phyloP scores from a whole-genome alignment of 2,797 vertebrate species.

The Sitta carolinensis region DNA sequence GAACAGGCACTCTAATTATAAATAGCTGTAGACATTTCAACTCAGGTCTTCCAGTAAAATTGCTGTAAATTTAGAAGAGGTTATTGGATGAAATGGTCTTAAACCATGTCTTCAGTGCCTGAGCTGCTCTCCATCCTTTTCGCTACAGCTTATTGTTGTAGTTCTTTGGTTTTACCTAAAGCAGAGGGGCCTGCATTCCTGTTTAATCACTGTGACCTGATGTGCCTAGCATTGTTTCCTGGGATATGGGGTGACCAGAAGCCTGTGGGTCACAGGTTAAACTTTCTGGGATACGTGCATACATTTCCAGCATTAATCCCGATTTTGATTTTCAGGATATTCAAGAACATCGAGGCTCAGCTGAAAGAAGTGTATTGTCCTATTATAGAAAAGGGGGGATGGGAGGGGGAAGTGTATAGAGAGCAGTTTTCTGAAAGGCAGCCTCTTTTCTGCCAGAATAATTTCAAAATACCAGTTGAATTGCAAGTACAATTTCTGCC shows the following conservation, averaged over 20 bases:
- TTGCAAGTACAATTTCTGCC: conserved; percentile 47
- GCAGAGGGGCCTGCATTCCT: neutral
- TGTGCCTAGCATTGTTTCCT: neutral
- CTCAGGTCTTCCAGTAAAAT: neutral
- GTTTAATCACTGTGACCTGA: neutral
- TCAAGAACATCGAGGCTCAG: neutral
- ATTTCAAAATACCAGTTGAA: conserved; percentile 45
- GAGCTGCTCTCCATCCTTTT: neutral
- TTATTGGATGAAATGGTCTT: neutral
- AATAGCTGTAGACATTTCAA: neutral
- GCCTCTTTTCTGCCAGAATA: neutral
- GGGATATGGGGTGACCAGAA: neutral
- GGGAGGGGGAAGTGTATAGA: neutral
- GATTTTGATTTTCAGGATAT: conserved; percentile 36
- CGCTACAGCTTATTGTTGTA: neutral
- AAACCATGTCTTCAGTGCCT: neutral
- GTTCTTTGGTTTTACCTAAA: neutral
- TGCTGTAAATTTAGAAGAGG: neutral
- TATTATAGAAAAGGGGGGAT: neutral
- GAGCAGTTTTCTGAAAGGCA: conserved; percentile 38
- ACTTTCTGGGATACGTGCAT: neutral
- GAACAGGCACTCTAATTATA: neutral
- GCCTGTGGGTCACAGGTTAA: neutral
- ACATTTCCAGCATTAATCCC: conserved; percentile 1
- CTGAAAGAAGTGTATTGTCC: conserved; percentile 35